These are phyloP conservation scores for Nomada flava DNA, from an alignment of 2,888 invertebrate genomes.

Conservation along the genomic window DNA sequence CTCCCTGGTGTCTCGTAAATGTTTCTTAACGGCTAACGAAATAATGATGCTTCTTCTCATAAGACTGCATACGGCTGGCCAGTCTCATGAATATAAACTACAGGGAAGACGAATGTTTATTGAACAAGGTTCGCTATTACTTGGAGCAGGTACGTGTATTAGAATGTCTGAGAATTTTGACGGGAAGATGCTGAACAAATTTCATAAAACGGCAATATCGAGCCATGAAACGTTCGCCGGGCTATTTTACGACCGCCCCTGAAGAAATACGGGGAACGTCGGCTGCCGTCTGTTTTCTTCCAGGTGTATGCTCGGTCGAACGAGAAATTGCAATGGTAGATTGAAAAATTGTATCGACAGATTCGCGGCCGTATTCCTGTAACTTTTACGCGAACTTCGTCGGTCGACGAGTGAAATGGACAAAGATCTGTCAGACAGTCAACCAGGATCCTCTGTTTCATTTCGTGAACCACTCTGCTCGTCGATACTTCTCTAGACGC, in stretches of 20 bases:
- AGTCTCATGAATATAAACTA: constrained; percentile 41
- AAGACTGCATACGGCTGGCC: background rate
- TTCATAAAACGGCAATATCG: constrained; percentile 31
- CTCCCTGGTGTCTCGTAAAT: constrained; percentile 19
- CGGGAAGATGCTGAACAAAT: background rate
- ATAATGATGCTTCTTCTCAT: constrained; percentile 21
- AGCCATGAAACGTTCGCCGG: constrained; percentile 10
- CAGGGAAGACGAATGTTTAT: constrained; percentile 13
- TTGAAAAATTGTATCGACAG: constrained; percentile 58
- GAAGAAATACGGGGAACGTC: constrained; percentile 34
- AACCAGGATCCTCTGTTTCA: background rate
- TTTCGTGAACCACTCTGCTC: background rate
- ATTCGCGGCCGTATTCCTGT: constrained; percentile 20
- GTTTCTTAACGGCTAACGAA: constrained; percentile 28
- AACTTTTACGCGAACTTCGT: constrained; percentile 11
- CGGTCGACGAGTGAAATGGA: constrained; percentile 29
- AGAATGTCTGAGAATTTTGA: constrained; percentile 4
- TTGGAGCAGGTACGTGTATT: background rate
- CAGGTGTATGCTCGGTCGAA: constrained; percentile 40
- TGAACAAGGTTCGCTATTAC: constrained; percentile 8
- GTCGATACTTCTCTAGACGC: background rate
- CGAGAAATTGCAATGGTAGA: constrained; percentile 47
- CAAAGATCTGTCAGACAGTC: constrained; percentile 33
- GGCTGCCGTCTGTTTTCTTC: constrained; percentile 40
- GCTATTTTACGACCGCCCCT: constrained; percentile 19